These are phyloP conservation scores for Sinodicranocentrus sp. DNA, from an alignment of 2,888 invertebrate genomes.

Conservation along the genomic window DNA sequence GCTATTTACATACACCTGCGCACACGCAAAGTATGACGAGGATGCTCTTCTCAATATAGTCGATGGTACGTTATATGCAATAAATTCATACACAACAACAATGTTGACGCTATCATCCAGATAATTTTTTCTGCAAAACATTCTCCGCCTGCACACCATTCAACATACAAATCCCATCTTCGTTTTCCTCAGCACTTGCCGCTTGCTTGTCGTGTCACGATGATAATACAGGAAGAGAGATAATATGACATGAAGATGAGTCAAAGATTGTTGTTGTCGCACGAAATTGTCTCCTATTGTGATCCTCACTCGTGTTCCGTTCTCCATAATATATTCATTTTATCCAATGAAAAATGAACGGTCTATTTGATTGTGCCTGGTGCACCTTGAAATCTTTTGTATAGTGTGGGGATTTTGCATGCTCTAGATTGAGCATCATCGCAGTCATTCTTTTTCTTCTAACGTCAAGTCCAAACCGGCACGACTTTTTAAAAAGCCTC, in stretches of 20 bases:
- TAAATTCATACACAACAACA: background rate
- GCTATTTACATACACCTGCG: background rate
- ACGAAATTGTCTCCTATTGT: slow-evolving; percentile 9
- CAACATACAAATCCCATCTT: too few species aligned
- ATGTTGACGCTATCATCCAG: too few species aligned
- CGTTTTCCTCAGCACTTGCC: too few species aligned
- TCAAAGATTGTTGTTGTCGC: background rate
- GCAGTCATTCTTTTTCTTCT: background rate
- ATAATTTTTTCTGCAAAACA: too few species aligned
- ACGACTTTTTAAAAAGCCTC: background rate
- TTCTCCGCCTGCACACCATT: too few species aligned
- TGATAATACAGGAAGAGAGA: slow-evolving; percentile 4
- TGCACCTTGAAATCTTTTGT: slow-evolving; percentile 17
- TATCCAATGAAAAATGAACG: background rate
- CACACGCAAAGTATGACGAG: too few species aligned
- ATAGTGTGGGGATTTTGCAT: background rate
- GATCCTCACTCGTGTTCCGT: background rate
- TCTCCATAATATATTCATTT: background rate
- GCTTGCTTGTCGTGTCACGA: too few species aligned
- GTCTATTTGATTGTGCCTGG: background rate
- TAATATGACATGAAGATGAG: slow-evolving; percentile 6
- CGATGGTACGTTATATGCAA: background rate
- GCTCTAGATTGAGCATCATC: background rate
- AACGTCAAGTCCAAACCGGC: background rate
- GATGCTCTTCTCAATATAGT: too few species aligned